Conservation (phyloP, 2,797 vertebrate species). For the Scolopax bukidnonensis region DNA sequence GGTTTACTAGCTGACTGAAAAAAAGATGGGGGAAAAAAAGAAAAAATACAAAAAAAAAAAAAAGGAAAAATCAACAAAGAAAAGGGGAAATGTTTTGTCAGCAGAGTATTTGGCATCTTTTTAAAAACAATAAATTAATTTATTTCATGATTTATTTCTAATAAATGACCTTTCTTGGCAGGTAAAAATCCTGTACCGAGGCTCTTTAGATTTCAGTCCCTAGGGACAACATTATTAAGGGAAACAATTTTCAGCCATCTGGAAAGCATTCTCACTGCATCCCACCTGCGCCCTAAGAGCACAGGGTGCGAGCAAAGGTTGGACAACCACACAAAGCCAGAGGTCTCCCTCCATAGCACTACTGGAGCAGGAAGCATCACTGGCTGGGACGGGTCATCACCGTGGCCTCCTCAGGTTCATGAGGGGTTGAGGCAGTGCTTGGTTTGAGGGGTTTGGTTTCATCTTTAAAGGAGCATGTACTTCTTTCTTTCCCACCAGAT, state of each 20-base stretch:
- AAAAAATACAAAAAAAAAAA: not conserved
- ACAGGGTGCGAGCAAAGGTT: not conserved
- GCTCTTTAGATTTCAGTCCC: not conserved
- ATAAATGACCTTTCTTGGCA: not conserved
- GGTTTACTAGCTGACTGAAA: not conserved
- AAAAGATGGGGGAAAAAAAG: not conserved
- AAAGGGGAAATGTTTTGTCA: not conserved
- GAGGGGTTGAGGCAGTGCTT: not conserved
- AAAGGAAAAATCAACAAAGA: not conserved
- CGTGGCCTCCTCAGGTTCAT: not conserved
- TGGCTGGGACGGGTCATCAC: not conserved
- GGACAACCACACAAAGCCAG: not conserved
- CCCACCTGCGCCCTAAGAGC: not conserved
- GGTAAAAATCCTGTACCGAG: not conserved
- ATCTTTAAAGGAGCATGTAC: not conserved
- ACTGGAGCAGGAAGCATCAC: not conserved
- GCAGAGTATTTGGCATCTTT: not conserved
- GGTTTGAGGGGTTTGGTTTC: not conserved
- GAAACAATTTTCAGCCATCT: slow-evolving; percentile 10
- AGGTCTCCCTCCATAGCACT: not conserved
- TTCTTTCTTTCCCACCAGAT: not conserved
- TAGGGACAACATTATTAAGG: not conserved
- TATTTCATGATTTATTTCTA: not conserved
- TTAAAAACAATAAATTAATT: not conserved
- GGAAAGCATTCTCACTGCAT: not conserved